Base-by-base conservation (phyloP, 2,888 invertebrate genomes). In the Acrobasis repandana region DNA sequence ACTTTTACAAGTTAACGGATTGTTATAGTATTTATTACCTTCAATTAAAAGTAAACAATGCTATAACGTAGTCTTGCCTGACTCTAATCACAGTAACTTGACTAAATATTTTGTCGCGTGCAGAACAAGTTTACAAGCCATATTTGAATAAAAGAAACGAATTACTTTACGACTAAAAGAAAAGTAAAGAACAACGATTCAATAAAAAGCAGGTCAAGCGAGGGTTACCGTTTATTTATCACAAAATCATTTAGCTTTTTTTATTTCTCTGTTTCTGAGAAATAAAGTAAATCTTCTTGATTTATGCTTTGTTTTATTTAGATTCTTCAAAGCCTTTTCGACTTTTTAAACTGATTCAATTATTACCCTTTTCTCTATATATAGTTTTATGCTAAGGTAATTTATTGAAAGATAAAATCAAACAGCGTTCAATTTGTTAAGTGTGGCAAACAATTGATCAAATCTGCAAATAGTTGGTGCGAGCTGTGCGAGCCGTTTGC, bases 51-150 rank as follows among this genome's bases (percentile, higher is more conserved):
- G 74, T 71, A 75, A 80, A 78, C 74, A 76, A 71, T 66, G 70
- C 72, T 69, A 79, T 75, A 76, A 71, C 68, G 74, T 69, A 71
- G 75, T 78, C 80, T 83, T 69, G 84, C 85, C 84, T 83, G 85
- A 73, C 74, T 65, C 70, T 80, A 82, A 82, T 85, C 79, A 73
- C 68, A 67, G 68, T 72, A 73, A 71, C 71, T 77, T 78, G 72
- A 78, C 81, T 81, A 83, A 85, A 83, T 82, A 85, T 82, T 82
- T 79, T 75, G 85, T 86, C 82, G 86, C 86, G 86, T 86, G 86
- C 78, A 70, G 64, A 74, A 76, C 73, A 75, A 78, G 74, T 77
- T 74, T 68, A 72, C 74, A 71, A 72, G 73, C 69, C 72, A 69
- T 72, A 72, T 75, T 70, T 71, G 78, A 79, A 76, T 79, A 81